These are phyloP conservation scores for Lepidocyrtoides sp. DNA, from an alignment of 2,888 invertebrate species.

Conservation along the genomic window DNA sequence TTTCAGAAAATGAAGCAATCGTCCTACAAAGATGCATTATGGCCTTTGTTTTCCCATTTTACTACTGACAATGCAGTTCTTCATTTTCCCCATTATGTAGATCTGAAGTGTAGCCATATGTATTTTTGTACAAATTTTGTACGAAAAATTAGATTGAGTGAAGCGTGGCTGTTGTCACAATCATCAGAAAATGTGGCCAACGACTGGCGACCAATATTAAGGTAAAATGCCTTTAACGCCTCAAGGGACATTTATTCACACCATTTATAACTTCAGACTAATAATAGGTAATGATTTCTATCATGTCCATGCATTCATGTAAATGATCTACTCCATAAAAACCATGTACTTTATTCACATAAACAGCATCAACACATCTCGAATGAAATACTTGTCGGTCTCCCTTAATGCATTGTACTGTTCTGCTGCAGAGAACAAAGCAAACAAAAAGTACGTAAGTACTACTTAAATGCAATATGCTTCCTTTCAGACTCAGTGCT, in stretches of 20 bases:
- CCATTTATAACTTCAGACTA: not conserved
- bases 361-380: not conserved
- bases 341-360: slow-evolving; percentile 18
- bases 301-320: not conserved
- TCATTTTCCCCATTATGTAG: too few species aligned
- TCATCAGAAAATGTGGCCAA: too few species aligned
- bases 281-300: not conserved
- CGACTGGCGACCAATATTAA: not conserved
- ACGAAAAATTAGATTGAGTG: not conserved
- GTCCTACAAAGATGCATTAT: too few species aligned
- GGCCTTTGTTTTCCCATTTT: slow-evolving; percentile 7
- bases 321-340: not conserved
- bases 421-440: not conserved
- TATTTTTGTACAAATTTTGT: not conserved
- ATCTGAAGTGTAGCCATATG: too few species aligned
- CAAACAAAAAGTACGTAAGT: not conserved
- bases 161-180: slow-evolving; percentile 55
- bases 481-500: slow-evolving; percentile 18
- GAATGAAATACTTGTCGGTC: not conserved
- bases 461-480: slow-evolving; percentile 43
- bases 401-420: not conserved
- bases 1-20: too few species aligned
- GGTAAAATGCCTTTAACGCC: not conserved
- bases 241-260: not conserved
- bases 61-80: too few species aligned